A percentile compares a stretch with the other conserved stretches of the same genome.
These are phyloP conservation scores for Drosophila ironensis DNA, from an alignment of 1,140 invertebrate species.

Conservation along the genomic window DNA sequence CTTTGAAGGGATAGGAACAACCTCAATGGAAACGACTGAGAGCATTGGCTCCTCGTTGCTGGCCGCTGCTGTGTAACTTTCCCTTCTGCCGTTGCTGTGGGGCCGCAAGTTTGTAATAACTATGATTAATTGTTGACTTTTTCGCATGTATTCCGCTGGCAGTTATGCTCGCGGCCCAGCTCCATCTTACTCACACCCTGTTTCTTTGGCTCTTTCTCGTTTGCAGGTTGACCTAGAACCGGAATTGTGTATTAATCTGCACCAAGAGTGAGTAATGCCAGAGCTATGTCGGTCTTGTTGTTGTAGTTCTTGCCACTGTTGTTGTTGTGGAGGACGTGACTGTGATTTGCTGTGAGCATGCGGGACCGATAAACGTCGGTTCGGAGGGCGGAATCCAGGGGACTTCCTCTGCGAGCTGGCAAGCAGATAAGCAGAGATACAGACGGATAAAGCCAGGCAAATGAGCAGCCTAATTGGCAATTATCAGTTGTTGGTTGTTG, in stretches of 20 bases:
- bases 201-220: constrained; percentile 52
- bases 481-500: constrained; percentile 24
- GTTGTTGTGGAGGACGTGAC: constrained; percentile 32
- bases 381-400: not conserved
- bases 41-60: constrained; percentile 13
- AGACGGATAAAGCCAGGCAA: not conserved
- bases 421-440: constrained; percentile 20
- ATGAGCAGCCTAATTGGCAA: constrained; percentile 39
- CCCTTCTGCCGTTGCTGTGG: constrained; percentile 22
- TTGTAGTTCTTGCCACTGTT: not conserved
- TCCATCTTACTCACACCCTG: constrained; percentile 33
- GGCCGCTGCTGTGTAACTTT: constrained; percentile 30
- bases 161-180: constrained; percentile 18
- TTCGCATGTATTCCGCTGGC: constrained; percentile 33
- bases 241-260: constrained; percentile 88
- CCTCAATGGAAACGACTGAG: constrained; percentile 3
- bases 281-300: constrained; percentile 36
- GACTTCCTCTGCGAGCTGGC: constrained; percentile 1
- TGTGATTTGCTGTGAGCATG: constrained; percentile 12
- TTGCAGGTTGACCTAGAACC: constrained; percentile 89
- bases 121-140: constrained; percentile 51
- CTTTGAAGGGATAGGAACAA: too few species aligned
- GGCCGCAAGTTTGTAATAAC: constrained; percentile 33
- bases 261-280: constrained; percentile 88
- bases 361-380: not conserved